phyloP scores from a whole-genome alignment of 2,113 vertebrate species.

The Vicugna pacos region DNA sequence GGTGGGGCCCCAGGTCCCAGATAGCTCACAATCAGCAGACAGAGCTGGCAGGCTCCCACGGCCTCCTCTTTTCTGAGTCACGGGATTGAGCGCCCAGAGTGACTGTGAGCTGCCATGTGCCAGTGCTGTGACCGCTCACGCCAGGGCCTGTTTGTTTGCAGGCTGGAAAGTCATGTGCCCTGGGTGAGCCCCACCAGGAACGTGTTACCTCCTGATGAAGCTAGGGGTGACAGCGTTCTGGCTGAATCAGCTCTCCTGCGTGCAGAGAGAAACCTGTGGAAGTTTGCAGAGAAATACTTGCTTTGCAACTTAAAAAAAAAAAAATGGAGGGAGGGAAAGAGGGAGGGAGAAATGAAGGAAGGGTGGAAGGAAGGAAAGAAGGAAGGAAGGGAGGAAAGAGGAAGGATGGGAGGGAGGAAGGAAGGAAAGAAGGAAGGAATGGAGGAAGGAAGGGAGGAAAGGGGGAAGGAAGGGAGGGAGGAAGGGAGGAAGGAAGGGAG shows the following conservation, averaged over 20 bases:
- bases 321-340: background rate
- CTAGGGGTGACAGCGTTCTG: background rate
- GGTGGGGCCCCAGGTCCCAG: background rate
- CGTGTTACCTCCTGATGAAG: background rate
- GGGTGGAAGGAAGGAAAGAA: background rate
- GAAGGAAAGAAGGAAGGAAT: background rate
- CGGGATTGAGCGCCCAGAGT: background rate
- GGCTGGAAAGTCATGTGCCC: background rate
- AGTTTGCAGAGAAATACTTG: constrained; percentile 9
- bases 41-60: background rate
- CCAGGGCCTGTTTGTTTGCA: background rate
- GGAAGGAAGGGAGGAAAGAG: background rate
- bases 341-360: background rate
- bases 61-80: constrained; percentile 34
- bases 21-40: constrained; percentile 24
- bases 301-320: constrained; percentile 40
- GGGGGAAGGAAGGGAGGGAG: background rate
- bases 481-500: background rate
- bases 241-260: background rate
- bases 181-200: background rate
- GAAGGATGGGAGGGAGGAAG: background rate
- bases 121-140: background rate
- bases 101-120: background rate
- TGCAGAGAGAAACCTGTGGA: constrained; percentile 44
- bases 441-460: background rate